Evolutionary conservation across 2,888 invertebrate genomes (phyloP).

Genomic region (Drosophila fulvimacula): DNA sequence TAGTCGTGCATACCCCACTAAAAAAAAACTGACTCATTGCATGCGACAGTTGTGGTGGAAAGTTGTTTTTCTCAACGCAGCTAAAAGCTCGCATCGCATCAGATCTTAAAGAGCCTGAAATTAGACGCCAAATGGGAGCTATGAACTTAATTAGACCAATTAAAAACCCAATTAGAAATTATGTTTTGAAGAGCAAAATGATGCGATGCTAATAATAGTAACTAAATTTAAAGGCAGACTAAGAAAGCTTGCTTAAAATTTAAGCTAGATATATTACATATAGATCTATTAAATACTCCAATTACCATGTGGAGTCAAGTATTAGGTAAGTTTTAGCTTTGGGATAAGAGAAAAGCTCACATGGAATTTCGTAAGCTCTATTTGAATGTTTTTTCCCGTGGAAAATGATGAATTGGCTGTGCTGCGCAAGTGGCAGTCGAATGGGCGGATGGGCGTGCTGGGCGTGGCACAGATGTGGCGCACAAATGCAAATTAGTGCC

Average conservation of each 20-base stretch:
- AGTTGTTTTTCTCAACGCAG: constrained; percentile 23
- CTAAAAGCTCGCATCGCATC: constrained; percentile 17
- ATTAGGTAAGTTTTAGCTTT: background rate
- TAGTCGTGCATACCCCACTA: background rate
- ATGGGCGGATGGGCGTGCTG: constrained; percentile 44
- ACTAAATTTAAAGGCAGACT: background rate
- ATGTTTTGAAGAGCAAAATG: background rate
- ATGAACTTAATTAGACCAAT: constrained; percentile 52
- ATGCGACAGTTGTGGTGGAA: constrained; percentile 51
- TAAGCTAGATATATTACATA: background rate
- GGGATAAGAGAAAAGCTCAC: background rate
- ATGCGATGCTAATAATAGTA: background rate
- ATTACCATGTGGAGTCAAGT: too few relatives aligned
- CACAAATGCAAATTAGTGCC: constrained; percentile 65
- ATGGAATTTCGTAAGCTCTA: background rate
- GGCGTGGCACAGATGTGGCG: constrained; percentile 40
- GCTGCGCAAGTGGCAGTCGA: constrained; percentile 43
- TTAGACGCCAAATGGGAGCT: constrained; percentile 28
- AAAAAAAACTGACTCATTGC: background rate
- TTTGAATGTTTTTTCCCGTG: constrained; percentile 53
- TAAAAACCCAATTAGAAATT: constrained; percentile 14
- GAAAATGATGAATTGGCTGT: constrained; percentile 71
- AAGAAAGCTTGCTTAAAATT: too few relatives aligned
- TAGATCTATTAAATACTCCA: background rate
- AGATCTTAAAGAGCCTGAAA: constrained; percentile 17